Conservation (phyloP, 2,888 invertebrate species). For the Theodoxus fluviatilis region DNA sequence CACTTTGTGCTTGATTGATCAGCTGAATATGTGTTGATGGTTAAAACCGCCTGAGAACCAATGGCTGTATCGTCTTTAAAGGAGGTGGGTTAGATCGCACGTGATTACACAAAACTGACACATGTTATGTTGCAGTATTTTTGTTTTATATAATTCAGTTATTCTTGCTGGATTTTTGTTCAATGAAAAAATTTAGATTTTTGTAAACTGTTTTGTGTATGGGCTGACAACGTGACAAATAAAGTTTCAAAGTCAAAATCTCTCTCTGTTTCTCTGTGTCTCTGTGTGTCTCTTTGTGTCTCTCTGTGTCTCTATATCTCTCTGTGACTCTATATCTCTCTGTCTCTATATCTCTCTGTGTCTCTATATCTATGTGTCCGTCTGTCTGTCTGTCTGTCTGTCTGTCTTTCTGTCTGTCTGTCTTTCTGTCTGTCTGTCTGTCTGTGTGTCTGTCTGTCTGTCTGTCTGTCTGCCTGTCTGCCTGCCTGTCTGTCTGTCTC, state of each 20-base stretch:
- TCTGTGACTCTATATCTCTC: neutral
- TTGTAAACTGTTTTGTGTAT: conserved; percentile 50
- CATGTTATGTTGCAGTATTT: no score
- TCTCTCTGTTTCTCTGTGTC: neutral
- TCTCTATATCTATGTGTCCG: conserved; percentile 12
- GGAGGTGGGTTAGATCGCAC: no score
- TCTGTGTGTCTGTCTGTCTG: conserved; percentile 12
- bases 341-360: neutral
- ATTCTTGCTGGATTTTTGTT: no score
- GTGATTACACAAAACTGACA: no score
- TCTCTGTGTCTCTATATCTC: conserved; percentile 9
- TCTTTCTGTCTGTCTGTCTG: neutral
- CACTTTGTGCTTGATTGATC: no score
- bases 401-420: neutral
- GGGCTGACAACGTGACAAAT: no score
- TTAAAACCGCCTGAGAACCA: no score
- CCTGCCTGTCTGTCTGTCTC: neutral
- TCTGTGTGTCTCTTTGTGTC: conserved; percentile 17
- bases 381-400: neutral
- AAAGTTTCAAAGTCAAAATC: no score
- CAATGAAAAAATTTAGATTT: conserved; percentile 10
- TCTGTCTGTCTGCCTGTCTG: neutral
- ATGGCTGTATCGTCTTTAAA: no score
- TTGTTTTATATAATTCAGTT: no score
- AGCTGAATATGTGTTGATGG: no score